phyloP scores from a whole-genome alignment of 2,888 invertebrate species.

The Tachina fera region DNA sequence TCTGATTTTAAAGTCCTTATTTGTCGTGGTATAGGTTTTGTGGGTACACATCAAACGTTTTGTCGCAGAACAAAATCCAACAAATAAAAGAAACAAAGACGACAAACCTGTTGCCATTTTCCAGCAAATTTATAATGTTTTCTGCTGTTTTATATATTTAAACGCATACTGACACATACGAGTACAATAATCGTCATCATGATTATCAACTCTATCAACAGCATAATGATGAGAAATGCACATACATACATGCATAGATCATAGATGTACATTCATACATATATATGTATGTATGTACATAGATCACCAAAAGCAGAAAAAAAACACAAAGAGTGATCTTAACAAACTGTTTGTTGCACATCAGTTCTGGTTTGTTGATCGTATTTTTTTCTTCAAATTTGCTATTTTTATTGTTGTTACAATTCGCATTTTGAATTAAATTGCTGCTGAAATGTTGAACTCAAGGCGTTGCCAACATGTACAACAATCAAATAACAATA shows the following conservation, averaged over 20 bases:
- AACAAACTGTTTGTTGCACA: conserved; percentile 68
- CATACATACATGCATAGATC: background rate
- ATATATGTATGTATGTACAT: background rate
- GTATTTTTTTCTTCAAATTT: conserved; percentile 39
- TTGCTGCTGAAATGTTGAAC: conserved; percentile 64
- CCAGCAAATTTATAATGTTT: conserved; percentile 49
- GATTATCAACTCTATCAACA: conserved; percentile 32
- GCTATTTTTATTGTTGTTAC: conserved; percentile 44
- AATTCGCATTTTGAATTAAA: conserved; percentile 59
- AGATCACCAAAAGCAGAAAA: conserved; percentile 29
- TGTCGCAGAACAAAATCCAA: conserved; percentile 31
- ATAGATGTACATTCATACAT: no score
- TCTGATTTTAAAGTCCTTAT: conserved; percentile 57
- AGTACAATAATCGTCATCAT: conserved; percentile 23
- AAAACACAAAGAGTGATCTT: conserved; percentile 62
- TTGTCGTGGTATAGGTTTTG: conserved; percentile 54
- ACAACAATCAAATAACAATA: conserved; percentile 52
- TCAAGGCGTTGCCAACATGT: conserved; percentile 61
- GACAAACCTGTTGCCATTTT: conserved; percentile 60
- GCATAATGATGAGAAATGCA: conserved; percentile 17
- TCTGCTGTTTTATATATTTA: conserved; percentile 39
- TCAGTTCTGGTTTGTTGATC: conserved; percentile 71
- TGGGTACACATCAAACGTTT: conserved; percentile 61
- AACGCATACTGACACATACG: conserved; percentile 36
- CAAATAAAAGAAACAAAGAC: conserved; percentile 25